Evolutionary conservation across 1,140 invertebrate genomes (phyloP), one percentile per base, ranked within the genome.

Genomic region (Cylas formicarius): DNA sequence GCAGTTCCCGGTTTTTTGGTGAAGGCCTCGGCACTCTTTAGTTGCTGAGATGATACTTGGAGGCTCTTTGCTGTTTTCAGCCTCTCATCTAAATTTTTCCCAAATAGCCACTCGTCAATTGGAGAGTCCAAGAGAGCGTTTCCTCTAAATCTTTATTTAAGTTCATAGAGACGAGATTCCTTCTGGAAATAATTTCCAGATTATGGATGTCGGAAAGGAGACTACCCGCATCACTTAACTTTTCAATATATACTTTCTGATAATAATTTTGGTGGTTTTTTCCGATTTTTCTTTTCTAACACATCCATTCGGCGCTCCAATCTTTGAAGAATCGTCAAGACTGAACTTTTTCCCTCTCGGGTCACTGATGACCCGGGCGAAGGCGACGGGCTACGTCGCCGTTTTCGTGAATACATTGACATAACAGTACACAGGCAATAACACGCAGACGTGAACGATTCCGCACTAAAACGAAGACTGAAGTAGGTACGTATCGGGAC

Each of bases 161-260:
- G 44, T 44, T 44, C 8, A 39, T 5, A 1, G 46, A 33, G 20
- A 48, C 18, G 14, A 48, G 28, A 1, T 40, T 26, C 17, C 39
- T 33, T 18, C 40, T n/a, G 1, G 39, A 32, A 3, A 3, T 24
- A 9, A 40, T 24, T 29, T 44, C 21, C 3, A 9, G 17, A 18
- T 17, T 11, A 18, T 44, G 46, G 16, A 48, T n/a, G 13, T 44
- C 46, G 16, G 23, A 21, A 4, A 48, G 16, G 2, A 48, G 46
- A 3, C 26, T 20, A 9, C 39, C 24, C 14, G 47, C 41, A 27
- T 41, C 32, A 18, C 37, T 42, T 6, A 36, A 6, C 3, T 9
- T 17, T 18, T 36, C 10, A 2, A 44, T 7, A 2, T 41, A 20
- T 17, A 14, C 11, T 7, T 20, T 24, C 7, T 24, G n/a, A n/a